Evolutionary conservation across 2,797 vertebrate genomes (phyloP).

Genomic region (Clarias fuscus): DNA sequence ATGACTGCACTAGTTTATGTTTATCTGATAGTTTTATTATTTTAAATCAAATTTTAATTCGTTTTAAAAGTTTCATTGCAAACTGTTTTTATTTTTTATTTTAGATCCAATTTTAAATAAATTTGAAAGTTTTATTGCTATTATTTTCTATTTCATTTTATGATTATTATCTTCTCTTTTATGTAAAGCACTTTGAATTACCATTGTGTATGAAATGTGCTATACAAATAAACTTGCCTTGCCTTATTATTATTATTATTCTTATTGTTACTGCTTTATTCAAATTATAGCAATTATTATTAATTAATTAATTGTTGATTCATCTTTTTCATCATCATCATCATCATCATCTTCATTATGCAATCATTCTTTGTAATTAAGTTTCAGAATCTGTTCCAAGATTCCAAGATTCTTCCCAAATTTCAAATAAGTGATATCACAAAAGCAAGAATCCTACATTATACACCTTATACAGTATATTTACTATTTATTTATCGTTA

Average conservation of each 20-base stretch:
- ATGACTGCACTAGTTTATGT: too few species aligned
- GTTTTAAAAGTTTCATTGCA: neutral
- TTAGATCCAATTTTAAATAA: neutral
- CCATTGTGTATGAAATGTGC: neutral
- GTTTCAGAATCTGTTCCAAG: neutral
- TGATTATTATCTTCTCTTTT: too few species aligned
- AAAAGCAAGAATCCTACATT: too few species aligned
- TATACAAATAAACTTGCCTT: neutral
- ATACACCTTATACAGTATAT: too few species aligned
- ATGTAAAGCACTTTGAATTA: too few species aligned
- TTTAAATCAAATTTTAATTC: too few species aligned
- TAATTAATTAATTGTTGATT: neutral
- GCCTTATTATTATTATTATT: too few species aligned
- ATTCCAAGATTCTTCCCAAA: too few species aligned
- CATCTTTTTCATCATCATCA: neutral
- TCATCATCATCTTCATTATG: neutral
- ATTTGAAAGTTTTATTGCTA: neutral
- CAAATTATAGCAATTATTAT: neutral
- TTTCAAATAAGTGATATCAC: too few species aligned
- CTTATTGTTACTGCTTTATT: neutral
- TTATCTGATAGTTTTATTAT: too few species aligned
- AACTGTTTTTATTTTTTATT: too few species aligned
- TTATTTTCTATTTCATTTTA: neutral
- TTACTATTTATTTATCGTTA: too few species aligned
- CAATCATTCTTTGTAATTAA: neutral